Evolutionary conservation across 2,113 vertebrate species (phyloP), one percentile per base, ranked within the genome.

Genomic region (Pterocles gutturalis): DNA sequence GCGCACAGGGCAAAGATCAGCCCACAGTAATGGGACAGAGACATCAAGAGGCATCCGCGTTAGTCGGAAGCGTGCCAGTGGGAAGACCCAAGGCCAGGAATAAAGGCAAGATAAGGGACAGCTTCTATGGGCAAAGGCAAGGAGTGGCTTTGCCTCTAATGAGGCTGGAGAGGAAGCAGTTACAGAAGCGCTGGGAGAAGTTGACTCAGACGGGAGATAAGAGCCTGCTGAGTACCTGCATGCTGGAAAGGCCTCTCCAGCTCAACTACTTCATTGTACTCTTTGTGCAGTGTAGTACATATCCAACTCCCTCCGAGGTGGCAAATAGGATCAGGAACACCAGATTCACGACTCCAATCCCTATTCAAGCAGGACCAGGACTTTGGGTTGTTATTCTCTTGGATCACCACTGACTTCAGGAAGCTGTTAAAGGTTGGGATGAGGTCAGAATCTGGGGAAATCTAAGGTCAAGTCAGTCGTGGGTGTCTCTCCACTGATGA

Each of bases 231-330:
- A 92, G 66, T 73, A 61, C 54, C 86, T 11, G 5, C 64, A 53
- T 0, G 0, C 45, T 79, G 28, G 1, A 86, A 90, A 90, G n/a
- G 31, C 45, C 71, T 93, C 79, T 92, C 64, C 29, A 82, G 61
- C 22, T 94, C 62, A 83, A 49, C 79, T 28, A 48, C 34, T 88
- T 80, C 43, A 36, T 33, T 45, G 41, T 62, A 58, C n/a, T 70
- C 67, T 77, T 53, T 83, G 33, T 69, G 65, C 0, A 0, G 51
- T 10, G 0, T 49, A 25, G 76, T 17, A 45, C 19, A 55, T 33
- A 17, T 7, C 0, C 0, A 34, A 45, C 17, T 69, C 26, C 29
- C 38, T 85, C 33, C 2, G 0, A 75, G 33, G 69, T 11, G 6
- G 45, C 28, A 78, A 53, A 87, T 2, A 87, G 34, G 17, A 41